These are phyloP conservation scores for Sitta europaea DNA, from an alignment of 2,113 vertebrate genomes.

Conservation along the genomic window DNA sequence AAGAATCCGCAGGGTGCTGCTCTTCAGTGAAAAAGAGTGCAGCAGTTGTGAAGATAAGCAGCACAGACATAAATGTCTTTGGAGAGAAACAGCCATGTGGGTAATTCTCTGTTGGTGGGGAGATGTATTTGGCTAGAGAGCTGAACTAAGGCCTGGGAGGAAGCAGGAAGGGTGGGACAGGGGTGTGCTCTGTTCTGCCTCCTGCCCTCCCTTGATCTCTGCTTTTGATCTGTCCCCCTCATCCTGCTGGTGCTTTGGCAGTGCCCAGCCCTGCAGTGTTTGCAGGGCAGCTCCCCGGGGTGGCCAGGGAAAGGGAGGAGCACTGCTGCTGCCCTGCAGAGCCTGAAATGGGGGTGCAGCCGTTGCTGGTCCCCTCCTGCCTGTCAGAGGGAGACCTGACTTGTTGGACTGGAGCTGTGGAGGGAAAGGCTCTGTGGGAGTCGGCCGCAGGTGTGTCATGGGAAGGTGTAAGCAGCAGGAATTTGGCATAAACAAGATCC, in stretches of 20 bases:
- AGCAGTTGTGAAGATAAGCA: neutral
- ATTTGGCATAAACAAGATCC: neutral
- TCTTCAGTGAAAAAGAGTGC: neutral
- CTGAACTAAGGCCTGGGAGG: neutral
- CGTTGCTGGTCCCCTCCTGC: neutral
- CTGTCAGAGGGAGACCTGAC: neutral
- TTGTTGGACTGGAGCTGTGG: neutral
- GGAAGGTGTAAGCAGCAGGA: neutral
- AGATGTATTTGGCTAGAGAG: neutral
- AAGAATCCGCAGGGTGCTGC: slow-evolving; percentile 14
- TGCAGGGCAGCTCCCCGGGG: neutral
- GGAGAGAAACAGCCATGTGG: neutral
- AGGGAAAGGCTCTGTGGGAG: neutral
- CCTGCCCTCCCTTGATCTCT: neutral
- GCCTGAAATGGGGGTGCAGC: neutral
- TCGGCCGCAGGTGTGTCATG: accelerated
- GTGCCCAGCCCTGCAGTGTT: neutral
- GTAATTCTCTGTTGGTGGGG: neutral
- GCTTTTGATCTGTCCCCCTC: neutral
- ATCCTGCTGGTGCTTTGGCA: neutral
- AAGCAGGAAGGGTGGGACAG: slow-evolving; percentile 59
- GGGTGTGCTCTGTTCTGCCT: neutral
- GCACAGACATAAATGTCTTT: neutral
- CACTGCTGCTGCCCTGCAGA: neutral
- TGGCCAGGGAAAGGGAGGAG: neutral